Conservation (phyloP, 1,140 invertebrate species). For the Ephestia elutella region DNA sequence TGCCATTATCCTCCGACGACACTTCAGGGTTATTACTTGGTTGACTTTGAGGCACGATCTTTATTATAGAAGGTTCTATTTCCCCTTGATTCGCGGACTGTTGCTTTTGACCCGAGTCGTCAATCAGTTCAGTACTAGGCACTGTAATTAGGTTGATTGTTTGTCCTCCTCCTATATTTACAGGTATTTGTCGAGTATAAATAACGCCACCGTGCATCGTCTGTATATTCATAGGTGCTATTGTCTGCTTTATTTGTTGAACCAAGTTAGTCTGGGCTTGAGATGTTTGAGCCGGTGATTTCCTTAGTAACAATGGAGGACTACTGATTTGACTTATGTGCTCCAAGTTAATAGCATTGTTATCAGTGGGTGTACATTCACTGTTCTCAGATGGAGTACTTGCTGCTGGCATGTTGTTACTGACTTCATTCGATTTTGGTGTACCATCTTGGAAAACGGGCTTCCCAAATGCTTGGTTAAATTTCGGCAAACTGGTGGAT, state of each 20-base stretch:
- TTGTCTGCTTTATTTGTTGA: slow-evolving; percentile 67
- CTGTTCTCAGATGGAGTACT: slow-evolving; percentile 33
- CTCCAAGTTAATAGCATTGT: slow-evolving; percentile 54
- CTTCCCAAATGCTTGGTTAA: slow-evolving; percentile 86
- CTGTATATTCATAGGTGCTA: slow-evolving; percentile 72
- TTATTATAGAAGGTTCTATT: slow-evolving; percentile 64
- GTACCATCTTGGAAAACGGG: slow-evolving; percentile 73
- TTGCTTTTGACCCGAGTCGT: slow-evolving; percentile 57
- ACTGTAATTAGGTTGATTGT: slow-evolving; percentile 77
- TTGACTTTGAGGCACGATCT: slow-evolving; percentile 63
- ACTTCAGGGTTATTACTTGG: slow-evolving; percentile 30
- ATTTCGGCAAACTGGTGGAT: slow-evolving; percentile 79
- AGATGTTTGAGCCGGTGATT: slow-evolving; percentile 40
- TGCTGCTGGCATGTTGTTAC: slow-evolving; percentile 31
- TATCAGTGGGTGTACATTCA: slow-evolving; percentile 43
- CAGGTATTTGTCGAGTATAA: slow-evolving; percentile 76
- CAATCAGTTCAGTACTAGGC: slow-evolving; percentile 62
- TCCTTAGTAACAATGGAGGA: slow-evolving; percentile 64
- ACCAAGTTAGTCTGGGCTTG: slow-evolving; percentile 56
- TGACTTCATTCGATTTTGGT: slow-evolving; percentile 51
- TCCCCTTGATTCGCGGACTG: slow-evolving; percentile 41
- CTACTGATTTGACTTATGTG: slow-evolving; percentile 59
- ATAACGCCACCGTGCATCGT: slow-evolving; percentile 78
- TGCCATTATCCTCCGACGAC: slow-evolving; percentile 50
- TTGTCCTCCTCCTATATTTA: slow-evolving; percentile 73